Base-by-base conservation (phyloP, 2,888 invertebrate species). In the Schizaphis graminum region DNA sequence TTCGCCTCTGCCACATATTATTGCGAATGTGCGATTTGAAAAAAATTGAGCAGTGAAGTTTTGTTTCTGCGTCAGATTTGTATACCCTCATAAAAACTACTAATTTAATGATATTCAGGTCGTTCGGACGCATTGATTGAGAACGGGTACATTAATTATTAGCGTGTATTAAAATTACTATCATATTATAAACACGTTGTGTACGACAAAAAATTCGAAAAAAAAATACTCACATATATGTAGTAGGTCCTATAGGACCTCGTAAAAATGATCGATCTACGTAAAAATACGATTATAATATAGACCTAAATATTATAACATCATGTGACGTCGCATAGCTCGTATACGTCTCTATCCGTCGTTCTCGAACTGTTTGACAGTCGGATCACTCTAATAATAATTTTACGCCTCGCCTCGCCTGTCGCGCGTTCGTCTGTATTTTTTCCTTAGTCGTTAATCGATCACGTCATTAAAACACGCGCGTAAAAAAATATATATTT, bases 41-140 rank as follows among this genome's bases (percentile, higher is more conserved):
- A 35, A 21, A n/a, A n/a, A 16, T n/a, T 77, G 13, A 7, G 35
- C 21, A 77, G 21, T 35, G 21, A 2, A 77, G 21, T 77, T 77
- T 1, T 35, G 35, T 35, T 77, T 2, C 35, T 16, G 67, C n/a
- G n/a, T 67, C 67, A 35, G 13, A n/a, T n/a, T 67, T n/a, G 11
- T n/a, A 13, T 21, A 35, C 16, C 21, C 21, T 35, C 7, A 21
- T 35, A 77, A 7, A 47, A 47, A 47, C 44, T 44, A 44, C 44
- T 35, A 77, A 35, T 77, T 77, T 77, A 77, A 77, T 77, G 77
- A 35, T 24, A 84, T 93, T 93, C 89, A 26, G 57, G 93, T 35
- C 8, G 10, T 89, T 85, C 44, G 84, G 84, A 93, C 44, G 77
- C 47, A 84, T 84, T 84, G 85, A 93, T 93, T 89, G 84, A 93